Conservation (phyloP, 2,113 vertebrate genomes). For the Mus pahari region DNA sequence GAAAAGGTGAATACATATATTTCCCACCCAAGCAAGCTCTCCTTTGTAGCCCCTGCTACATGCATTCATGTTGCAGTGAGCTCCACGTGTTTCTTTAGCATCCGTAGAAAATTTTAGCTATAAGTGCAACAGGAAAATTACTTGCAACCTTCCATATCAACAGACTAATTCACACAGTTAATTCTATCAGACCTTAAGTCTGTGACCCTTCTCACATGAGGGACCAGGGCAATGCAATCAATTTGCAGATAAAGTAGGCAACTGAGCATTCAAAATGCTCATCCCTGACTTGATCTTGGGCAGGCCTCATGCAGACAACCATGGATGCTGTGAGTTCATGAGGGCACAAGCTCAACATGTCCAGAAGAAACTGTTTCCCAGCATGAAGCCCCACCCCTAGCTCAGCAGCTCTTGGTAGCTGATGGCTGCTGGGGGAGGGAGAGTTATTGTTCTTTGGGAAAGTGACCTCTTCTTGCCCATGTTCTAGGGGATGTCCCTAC, state of each 20-base stretch:
- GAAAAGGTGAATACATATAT: background rate
- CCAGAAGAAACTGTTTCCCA: background rate
- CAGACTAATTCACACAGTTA: background rate
- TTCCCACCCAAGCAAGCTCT: background rate
- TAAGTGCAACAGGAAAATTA: background rate
- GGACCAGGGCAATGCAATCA: background rate
- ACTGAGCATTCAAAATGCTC: background rate
- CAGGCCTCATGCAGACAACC: background rate
- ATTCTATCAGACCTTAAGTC: background rate
- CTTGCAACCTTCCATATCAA: background rate
- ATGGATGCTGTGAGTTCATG: background rate
- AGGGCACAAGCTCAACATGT: background rate
- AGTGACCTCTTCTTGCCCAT: background rate
- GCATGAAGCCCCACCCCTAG: background rate
- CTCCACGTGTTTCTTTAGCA: background rate
- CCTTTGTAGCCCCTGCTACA: background rate
- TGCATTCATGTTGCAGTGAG: rapidly evolving
- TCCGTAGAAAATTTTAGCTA: background rate
- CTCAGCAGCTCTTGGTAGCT: background rate
- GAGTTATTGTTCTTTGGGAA: background rate
- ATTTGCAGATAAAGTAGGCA: background rate
- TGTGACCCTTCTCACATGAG: background rate
- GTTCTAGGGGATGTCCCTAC: background rate
- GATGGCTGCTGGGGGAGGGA: background rate
- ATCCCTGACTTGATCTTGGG: background rate